Conservation (phyloP, 1,140 invertebrate genomes). For the Procambarus virginalis region DNA sequence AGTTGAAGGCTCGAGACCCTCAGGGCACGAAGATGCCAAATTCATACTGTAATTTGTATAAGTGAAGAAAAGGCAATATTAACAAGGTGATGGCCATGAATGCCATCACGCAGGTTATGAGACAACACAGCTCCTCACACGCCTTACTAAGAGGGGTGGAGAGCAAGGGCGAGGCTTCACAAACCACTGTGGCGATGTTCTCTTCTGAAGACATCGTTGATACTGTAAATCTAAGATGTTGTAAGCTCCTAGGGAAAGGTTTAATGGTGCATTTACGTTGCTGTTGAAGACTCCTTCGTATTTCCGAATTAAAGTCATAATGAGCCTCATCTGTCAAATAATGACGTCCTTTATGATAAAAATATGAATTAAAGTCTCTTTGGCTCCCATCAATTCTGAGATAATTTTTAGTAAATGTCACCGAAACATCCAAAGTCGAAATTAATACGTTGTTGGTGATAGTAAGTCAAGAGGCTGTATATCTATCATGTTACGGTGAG, state of each 20-base stretch:
- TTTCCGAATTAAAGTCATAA: not conserved
- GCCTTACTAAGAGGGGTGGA: constrained; percentile 5
- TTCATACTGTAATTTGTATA: not conserved
- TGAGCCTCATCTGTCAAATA: not conserved
- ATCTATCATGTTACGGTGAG: not conserved
- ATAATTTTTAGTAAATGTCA: not conserved
- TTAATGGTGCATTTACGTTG: not conserved
- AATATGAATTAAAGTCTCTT: not conserved
- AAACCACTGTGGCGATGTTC: not conserved
- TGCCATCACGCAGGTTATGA: not conserved
- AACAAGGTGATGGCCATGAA: not conserved
- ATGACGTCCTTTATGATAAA: not conserved
- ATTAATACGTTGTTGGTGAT: no score
- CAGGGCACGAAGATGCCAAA: constrained; percentile 7
- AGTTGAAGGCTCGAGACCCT: constrained; percentile 13
- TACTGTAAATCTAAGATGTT: not conserved
- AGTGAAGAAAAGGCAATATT: constrained; percentile 6
- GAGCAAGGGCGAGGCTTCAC: not conserved
- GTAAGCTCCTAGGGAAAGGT: constrained; percentile 15
- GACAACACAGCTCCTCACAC: not conserved
- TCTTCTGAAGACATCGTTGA: not conserved
- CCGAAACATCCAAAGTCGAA: not conserved
- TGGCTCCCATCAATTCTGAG: not conserved
- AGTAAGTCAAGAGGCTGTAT: no score
- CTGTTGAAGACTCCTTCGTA: not conserved